phyloP scores from a whole-genome alignment of 2,888 invertebrate genomes.

The Thalpophila matura region DNA sequence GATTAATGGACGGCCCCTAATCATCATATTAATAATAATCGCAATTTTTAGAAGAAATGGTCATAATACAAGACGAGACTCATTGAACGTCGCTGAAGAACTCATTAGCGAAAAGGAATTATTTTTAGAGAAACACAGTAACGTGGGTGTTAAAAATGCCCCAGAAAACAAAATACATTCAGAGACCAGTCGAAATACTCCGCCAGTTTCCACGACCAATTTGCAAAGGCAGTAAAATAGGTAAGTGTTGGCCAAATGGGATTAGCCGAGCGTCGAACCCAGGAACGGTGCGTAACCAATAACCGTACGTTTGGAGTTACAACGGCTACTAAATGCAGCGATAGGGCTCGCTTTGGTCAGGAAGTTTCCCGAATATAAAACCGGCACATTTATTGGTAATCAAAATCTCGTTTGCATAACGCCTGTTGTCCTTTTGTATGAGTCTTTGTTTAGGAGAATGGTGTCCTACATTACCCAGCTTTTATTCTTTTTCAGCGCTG shows the following conservation, averaged over 20 bases:
- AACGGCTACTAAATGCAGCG: conserved; percentile 46
- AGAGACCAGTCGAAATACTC: conserved; percentile 33
- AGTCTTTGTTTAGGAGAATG: conserved; percentile 28
- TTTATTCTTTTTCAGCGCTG: conserved; percentile 41
- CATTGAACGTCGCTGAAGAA: conserved; percentile 37
- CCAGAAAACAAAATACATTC: conserved; percentile 51
- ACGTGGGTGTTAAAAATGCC: conserved; percentile 51
- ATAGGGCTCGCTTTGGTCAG: conserved; percentile 41
- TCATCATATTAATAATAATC: background rate
- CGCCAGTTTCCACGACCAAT: conserved; percentile 47
- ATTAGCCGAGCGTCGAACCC: conserved; percentile 58
- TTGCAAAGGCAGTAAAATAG: conserved; percentile 55
- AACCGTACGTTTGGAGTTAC: conserved; percentile 51
- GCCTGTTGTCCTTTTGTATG: conserved; percentile 24
- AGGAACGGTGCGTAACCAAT: conserved; percentile 47
- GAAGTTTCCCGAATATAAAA: conserved; percentile 41
- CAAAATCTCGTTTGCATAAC: conserved; percentile 51
- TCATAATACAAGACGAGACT: conserved; percentile 24
- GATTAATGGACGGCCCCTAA: too few relatives aligned
- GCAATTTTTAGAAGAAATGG: conserved; percentile 28
- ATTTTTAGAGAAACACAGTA: conserved; percentile 46
- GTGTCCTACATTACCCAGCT: conserved; percentile 6
- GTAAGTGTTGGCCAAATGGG: conserved; percentile 54
- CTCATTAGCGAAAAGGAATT: conserved; percentile 50
- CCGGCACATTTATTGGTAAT: conserved; percentile 35